Percentiles rank a stretch among this genome's conserved stretches.
These are phyloP conservation scores for Acridotheres tristis DNA, from an alignment of 2,797 vertebrate species.

Conservation along the genomic window DNA sequence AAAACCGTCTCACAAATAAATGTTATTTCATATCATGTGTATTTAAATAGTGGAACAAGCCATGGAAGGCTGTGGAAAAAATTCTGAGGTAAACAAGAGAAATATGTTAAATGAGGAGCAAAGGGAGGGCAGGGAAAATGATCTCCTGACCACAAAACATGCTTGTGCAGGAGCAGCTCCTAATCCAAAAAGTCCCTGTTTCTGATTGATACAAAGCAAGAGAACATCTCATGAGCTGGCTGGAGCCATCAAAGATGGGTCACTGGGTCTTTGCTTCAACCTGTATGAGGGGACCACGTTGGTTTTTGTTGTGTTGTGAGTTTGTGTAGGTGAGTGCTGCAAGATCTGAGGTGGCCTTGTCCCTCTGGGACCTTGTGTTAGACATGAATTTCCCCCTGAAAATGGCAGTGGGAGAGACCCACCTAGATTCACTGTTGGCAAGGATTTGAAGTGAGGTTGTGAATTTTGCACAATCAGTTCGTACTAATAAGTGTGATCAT, in stretches of 20 bases:
- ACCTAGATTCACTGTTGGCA: accelerated
- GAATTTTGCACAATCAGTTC: neutral
- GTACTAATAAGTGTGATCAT: accelerated
- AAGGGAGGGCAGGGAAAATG: neutral
- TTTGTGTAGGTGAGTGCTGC: neutral
- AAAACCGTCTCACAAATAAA: neutral
- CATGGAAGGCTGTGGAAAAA: neutral
- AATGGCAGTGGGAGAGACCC: neutral
- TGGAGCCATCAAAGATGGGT: neutral
- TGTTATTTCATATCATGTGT: neutral
- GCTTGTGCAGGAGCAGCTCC: neutral
- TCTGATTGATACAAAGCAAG: neutral
- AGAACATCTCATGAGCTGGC: neutral
- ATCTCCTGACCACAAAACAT: neutral
- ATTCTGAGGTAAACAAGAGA: neutral
- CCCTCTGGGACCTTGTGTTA: neutral
- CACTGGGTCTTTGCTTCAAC: neutral
- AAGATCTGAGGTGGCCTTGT: neutral
- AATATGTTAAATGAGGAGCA: neutral
- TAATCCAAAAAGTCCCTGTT: neutral
- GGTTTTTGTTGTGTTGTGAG: accelerated
- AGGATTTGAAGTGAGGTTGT: neutral
- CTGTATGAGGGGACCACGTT: accelerated
- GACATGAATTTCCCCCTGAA: neutral
- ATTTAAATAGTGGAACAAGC: neutral